Evolutionary conservation across 2,797 vertebrate genomes (phyloP), one percentile per base, ranked within the genome.

Genomic region (Xenentodon cancila): DNA sequence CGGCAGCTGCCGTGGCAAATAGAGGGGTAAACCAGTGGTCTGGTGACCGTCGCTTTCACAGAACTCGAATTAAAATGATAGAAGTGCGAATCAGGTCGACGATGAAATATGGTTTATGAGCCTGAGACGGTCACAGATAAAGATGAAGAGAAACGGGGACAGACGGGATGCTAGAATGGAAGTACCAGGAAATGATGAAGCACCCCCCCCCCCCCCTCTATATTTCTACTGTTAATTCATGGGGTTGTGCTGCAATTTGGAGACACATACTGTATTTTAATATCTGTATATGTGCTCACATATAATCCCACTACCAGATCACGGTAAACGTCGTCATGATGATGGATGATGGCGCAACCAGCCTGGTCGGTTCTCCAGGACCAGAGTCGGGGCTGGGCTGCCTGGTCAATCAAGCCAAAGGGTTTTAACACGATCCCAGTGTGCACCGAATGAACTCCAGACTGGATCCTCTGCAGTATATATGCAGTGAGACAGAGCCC

Each of bases 161-260:
- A 15, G 9, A 6, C 3, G 9, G 5, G 25, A 2, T 8, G 43
- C 32, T 9, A 32, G 4, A 5, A 7, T 55, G 37, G 43, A 50
- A 47, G 25, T 22, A 55, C 11, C 8, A n/a, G n/a, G 42, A 16
- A 22, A 76, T 25, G 65, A 71, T 55, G 57, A 58, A 63, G 58
- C 60, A 37, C 56, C 73, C 72, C 51, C 25, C 3, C 5, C 25
- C 56, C 73, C 72, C 51, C 25, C 3, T 25, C 25, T 5, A 16
- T 11, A 12, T 51, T 50, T 13, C 34, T 44, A n/a, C 32, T 32
- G 32, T 32, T 32, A 25, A 27, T 6, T 32, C 27, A 48, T 46
- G n/a, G 0, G 19, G 11, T 22, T 16, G 19, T 22, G 34, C 21
- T 37, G 13, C 1, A 21, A 43, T 19, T 7, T 25, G 9, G 11